Conservation (phyloP, 2,888 invertebrate species). For the Cheilosia vernalis region DNA sequence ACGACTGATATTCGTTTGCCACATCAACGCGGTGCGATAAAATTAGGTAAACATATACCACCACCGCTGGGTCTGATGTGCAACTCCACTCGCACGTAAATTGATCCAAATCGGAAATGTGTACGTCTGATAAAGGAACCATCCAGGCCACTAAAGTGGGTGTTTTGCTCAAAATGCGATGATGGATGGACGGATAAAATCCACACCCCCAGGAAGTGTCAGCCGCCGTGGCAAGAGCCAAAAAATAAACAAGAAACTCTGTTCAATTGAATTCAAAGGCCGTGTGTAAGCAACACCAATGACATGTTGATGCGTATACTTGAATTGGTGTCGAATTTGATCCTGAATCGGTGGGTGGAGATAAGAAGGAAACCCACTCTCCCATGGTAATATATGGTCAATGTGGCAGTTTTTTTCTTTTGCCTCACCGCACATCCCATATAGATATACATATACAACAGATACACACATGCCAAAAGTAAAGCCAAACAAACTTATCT, state of each 20-base stretch:
- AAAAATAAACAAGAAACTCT: background rate
- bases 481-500: slow-evolving; percentile 22
- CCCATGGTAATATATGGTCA: background rate
- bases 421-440: background rate
- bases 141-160: background rate
- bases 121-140: background rate
- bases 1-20: background rate
- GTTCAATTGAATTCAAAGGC: slow-evolving; percentile 20
- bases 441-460: background rate
- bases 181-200: slow-evolving; percentile 23
- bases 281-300: background rate
- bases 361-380: background rate
- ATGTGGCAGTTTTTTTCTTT: background rate
- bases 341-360: background rate
- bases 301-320: background rate
- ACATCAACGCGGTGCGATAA: slow-evolving; percentile 3
- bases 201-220: background rate
- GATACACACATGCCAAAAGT: slow-evolving; percentile 9
- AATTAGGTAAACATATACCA: background rate
- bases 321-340: slow-evolving; percentile 32
- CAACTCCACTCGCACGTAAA: background rate
- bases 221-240: slow-evolving; percentile 1
- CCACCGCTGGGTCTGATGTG: background rate
- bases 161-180: slow-evolving; percentile 11
- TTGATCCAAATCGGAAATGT: slow-evolving; percentile 25